A percentile compares a stretch with the other conserved stretches of the same genome.
Evolutionary conservation across 2,113 vertebrate species (phyloP).

Genomic region (Anseranas semipalmata): DNA sequence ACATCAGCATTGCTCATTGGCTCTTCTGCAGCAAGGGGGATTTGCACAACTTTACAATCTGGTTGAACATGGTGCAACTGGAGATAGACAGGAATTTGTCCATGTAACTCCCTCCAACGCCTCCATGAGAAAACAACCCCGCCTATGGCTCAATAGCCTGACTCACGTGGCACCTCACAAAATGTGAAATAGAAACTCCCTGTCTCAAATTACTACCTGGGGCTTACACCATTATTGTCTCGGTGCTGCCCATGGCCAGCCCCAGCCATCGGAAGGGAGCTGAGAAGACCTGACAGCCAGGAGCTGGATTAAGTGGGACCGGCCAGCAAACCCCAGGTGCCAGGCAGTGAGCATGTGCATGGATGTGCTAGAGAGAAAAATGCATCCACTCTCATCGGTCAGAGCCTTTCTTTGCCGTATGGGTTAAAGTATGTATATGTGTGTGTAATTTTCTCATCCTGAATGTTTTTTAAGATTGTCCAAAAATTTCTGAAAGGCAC

Average conservation of each 20-base stretch:
- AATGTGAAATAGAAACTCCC: neutral
- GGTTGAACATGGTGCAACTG: neutral
- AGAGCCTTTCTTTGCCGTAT: neutral
- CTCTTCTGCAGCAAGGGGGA: neutral
- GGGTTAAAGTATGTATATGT: accelerated
- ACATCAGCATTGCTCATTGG: neutral
- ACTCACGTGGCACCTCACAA: neutral
- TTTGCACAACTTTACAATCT: neutral
- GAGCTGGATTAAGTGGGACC: neutral
- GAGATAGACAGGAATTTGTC: neutral
- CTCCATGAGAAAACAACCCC: neutral
- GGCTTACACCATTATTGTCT: neutral
- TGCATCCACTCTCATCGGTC: neutral
- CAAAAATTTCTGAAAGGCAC: neutral
- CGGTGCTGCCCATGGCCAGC: neutral
- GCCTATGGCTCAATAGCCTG: accelerated
- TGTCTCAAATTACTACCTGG: neutral
- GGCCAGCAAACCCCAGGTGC: neutral
- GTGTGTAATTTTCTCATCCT: neutral
- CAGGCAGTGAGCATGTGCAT: accelerated
- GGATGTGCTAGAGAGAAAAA: neutral
- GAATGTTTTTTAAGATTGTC: neutral
- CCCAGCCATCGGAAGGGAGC: neutral
- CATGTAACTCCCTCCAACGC: neutral
- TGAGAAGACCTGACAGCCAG: neutral